Evolutionary conservation across 2,113 vertebrate genomes (phyloP).

Genomic region (Thryonomys swinderianus): DNA sequence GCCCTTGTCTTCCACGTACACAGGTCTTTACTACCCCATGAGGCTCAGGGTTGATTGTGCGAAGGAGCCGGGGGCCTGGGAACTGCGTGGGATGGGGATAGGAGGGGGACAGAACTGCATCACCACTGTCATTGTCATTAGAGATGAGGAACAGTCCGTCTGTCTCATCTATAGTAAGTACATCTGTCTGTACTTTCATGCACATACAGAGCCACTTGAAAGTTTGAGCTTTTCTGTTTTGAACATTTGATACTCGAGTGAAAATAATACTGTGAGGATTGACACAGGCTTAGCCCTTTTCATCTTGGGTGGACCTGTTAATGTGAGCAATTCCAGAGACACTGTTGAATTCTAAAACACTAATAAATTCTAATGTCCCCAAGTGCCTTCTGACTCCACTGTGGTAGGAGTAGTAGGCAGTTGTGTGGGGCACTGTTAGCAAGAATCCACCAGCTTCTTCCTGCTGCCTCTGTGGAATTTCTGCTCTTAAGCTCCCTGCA

Average conservation of each 20-base stretch:
- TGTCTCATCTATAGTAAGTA: accelerated
- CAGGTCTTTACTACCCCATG: background rate
- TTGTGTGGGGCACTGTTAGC: background rate
- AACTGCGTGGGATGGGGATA: background rate
- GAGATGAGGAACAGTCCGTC: background rate
- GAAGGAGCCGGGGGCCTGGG: background rate
- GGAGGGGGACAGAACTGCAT: background rate
- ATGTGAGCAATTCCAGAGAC: background rate
- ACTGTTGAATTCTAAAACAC: background rate
- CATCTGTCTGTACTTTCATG: accelerated
- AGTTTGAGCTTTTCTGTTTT: background rate
- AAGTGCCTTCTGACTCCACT: background rate
- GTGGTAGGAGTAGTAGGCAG: background rate
- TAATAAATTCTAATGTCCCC: background rate
- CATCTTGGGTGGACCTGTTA: background rate
- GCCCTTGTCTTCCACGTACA: background rate
- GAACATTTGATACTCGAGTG: background rate
- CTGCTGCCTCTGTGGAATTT: too few relatives aligned
- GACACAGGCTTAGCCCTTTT: background rate
- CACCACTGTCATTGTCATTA: background rate
- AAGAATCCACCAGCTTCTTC: background rate
- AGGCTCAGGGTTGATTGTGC: background rate
- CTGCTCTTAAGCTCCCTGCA: background rate
- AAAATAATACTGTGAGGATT: background rate
- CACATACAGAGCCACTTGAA: background rate